phyloP scores from a whole-genome alignment of 2,888 invertebrate species.

The Onthophagus sagittarius region DNA sequence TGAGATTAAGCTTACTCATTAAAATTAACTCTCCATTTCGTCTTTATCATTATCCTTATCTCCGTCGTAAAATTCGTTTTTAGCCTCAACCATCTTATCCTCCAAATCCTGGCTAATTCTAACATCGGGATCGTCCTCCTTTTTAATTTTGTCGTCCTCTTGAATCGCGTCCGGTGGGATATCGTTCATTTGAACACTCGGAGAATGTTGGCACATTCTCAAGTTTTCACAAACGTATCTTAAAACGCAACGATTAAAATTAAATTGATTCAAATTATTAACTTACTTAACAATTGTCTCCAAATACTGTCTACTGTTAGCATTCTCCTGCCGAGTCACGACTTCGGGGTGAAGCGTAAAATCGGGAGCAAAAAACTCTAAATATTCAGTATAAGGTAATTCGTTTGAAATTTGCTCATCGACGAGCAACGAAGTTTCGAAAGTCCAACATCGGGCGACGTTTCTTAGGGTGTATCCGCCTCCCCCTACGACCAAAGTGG shows the following conservation, averaged over 20 bases:
- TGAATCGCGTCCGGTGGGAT: slow-evolving; percentile 81
- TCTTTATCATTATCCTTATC: slow-evolving; percentile 87
- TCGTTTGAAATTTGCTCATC: slow-evolving; percentile 93
- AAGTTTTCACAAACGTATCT: slow-evolving; percentile 87
- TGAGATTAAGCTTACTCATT: too few relatives aligned
- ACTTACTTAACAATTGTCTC: slow-evolving; percentile 73
- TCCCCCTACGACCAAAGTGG: slow-evolving; percentile 64
- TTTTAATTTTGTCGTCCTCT: slow-evolving; percentile 64
- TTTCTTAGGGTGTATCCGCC: slow-evolving; percentile 89
- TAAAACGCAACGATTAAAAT: too few relatives aligned
- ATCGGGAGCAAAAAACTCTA: slow-evolving; percentile 97
- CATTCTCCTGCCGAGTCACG: slow-evolving; percentile 81
- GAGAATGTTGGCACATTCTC: slow-evolving; percentile 89
- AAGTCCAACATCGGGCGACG: slow-evolving; percentile 98
- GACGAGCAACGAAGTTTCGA: slow-evolving; percentile 91
- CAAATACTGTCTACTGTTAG: slow-evolving; percentile 92
- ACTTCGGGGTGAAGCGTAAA: slow-evolving; percentile 94
- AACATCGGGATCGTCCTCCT: slow-evolving; percentile 81
- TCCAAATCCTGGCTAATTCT: slow-evolving; percentile 72
- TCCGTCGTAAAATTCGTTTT: slow-evolving; percentile 86
- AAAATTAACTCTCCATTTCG: slow-evolving; percentile 22
- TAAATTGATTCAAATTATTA: neutral
- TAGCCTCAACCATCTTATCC: slow-evolving; percentile 77
- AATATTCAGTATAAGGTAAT: slow-evolving; percentile 91
- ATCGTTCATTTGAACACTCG: slow-evolving; percentile 97